A percentile compares a stretch with the other conserved stretches of the same genome.
Evolutionary conservation across 2,113 vertebrate species (phyloP).

Genomic region (Corythaixoides concolor): DNA sequence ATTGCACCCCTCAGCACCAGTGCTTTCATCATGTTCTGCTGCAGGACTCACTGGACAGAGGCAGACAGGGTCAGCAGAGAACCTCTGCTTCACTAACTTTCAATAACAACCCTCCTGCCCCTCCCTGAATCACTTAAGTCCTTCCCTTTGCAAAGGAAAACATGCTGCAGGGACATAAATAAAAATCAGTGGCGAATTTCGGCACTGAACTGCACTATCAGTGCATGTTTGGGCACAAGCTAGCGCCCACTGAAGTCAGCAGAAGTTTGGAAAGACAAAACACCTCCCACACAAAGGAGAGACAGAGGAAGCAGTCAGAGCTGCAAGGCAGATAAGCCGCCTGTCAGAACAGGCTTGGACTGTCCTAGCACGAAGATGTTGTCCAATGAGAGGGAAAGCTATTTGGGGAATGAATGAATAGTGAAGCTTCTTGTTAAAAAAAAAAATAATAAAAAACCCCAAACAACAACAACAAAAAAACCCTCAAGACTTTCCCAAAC

Average conservation of each 20-base stretch:
- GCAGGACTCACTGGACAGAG: not conserved
- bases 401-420: conserved; percentile 59
- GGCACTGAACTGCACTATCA: conserved; percentile 21
- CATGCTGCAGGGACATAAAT: conserved; percentile 14
- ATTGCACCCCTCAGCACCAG: not conserved
- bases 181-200: not conserved
- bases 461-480: not conserved
- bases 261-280: conserved; percentile 71
- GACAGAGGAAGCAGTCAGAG: conserved; percentile 64
- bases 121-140: not conserved
- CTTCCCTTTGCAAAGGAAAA: conserved; percentile 20
- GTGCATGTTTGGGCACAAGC: conserved; percentile 57
- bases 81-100: not conserved
- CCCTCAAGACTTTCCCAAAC: not conserved
- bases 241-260: conserved; percentile 62
- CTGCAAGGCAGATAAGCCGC: conserved; percentile 55
- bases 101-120: not conserved
- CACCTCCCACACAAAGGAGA: conserved; percentile 67
- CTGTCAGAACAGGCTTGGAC: conserved; percentile 64
- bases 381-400: conserved; percentile 49
- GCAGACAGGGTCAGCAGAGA: not conserved
- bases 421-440: not conserved
- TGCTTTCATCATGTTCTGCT: not conserved
- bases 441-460: not conserved
- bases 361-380: conserved; percentile 38